Evolutionary conservation across 2,113 vertebrate genomes (phyloP), one percentile per base, ranked within the genome.

Genomic region (Physeter macrocephalus): DNA sequence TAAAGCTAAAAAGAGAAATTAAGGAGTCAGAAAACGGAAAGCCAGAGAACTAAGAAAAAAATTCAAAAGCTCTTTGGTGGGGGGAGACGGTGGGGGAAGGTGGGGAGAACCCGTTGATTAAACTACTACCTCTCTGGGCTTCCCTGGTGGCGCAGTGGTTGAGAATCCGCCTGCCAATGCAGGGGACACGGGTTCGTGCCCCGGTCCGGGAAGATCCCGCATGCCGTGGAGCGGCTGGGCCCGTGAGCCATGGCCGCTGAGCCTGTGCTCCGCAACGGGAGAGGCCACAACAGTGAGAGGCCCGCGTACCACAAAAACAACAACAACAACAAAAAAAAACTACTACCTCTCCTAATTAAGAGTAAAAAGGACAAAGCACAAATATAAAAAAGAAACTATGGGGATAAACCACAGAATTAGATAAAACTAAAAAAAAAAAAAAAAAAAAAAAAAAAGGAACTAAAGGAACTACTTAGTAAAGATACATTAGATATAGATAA

Each of bases 331-430:
- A n/a, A n/a, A n/a, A n/a, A n/a, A n/a, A 75, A 89, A 93, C 17
- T 85, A 93, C 43, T 41, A 18, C 4, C 34, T 78, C 71, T 43
- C 13, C 36, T 80, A 89, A 89, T 66, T 27, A 92, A 89, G 52
- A 86, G 17, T 78, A 91, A 82, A 96, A 94, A 77, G 43, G 27
- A 91, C 34, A 96, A 94, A 82, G 13, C 12, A 96, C 10, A 95
- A 90, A 82, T 36, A 94, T 23, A 61, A 43, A 92, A 88, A 78
- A 46, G 34, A 95, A 87, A 41, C 90, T 91, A 78, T 39, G 66
- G 3, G 3, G 5, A 31, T 66, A 88, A 87, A 69, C 12, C 23
- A 95, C 4, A 82, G 20, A 93, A 74, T 59, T 15, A 89, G 23
- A 67, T 1, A 85, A 43, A 74, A 91, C 54, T 86, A 6, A 1